Base-by-base conservation (phyloP, 2,113 vertebrate genomes). In the Dunckerocampus dactyliophorus region DNA sequence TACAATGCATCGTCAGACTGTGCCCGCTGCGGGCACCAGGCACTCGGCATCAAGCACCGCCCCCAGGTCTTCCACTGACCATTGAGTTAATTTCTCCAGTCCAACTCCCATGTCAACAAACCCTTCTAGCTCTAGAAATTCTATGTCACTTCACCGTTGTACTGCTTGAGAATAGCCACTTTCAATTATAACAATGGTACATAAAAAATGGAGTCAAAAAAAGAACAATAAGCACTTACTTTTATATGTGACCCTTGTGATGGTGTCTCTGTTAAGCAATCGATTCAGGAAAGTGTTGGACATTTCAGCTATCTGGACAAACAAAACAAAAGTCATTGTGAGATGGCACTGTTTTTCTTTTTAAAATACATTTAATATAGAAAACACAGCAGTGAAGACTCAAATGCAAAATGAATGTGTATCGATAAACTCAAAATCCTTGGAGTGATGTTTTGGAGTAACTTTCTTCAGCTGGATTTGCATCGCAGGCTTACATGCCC, bases 231-330 rank as follows among this genome's bases (percentile, higher is more conserved):
- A 13, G 0, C 4, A 93, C 97, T 96, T 95, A 98, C 97, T 99
- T 92, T 99, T 99, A 84, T 98, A 99, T 0, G 97, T 99, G 94
- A 99, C 98, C 96, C 97, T 98, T 17, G 97, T 99, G 85, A 99
- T 99, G 85, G 95, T 98, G 88, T 99, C 97, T 94, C 97, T 98
- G 93, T 98, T 99, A 84, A 99, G 89, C 95, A 99, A 97, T 77
- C 95, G 94, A 88, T 98, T 98, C 91, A 99, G 92, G 89, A 99
- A 96, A 47, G 92, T 93, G 86, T 99, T 99, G 65, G 97, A 95
- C 65, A 94, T 93, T 86, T 99, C 97, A 37, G 97, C 94, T 85
- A 99, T 95, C 97, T 99, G 75, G 21, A 87, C 59, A 68, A 39
- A 58, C 69, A 51, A 64, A 37, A 70, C 28, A 55, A 54, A 55